Evolutionary conservation across 2,888 invertebrate species (phyloP), one percentile per base, ranked within the genome.

Genomic region (Eremobia ochroleuca): DNA sequence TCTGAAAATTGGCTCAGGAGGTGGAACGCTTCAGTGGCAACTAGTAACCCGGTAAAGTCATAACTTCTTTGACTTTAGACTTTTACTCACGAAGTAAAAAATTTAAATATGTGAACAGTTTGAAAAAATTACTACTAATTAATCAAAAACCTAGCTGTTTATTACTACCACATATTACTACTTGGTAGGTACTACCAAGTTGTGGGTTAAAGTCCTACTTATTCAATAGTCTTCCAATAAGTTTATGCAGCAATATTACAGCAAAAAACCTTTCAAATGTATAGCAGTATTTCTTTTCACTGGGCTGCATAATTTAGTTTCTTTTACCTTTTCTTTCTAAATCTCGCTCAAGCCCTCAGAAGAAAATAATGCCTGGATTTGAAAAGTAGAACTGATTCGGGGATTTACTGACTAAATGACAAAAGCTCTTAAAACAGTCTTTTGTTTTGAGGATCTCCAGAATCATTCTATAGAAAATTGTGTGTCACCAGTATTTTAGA

Each of bases 371-470:
- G 66, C 73, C 62, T 58, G 73, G 52, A 76, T 81, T 85, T 76
- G 62, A 65, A 86, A 77, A 69, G 75, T 85, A 78, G 78, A 85
- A 78, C 40, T 69, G 43, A 61, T 78, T 78, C 73, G 55, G 75
- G 49, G 72, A 83, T 83, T 85, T 83, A 64, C 75, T 40, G 70
- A 49, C 71, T 72, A 61, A 81, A 85, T 64, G 65, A 81, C 55
- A 72, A 81, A 75, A 76, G 71, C 81, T 81, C 76, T 85, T 73
- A 80, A 85, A n/a, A n/a, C n/a, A n/a, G 74, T 70, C 75, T 67
- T 70, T 74, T 61, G 85, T 74, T 82, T 85, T 52, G 43, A 69
- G 61, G 85, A 69, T 81, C 85, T 70, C 15, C 64, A 25, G 40
- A 71, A 58, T 58, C 15, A 11, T 21, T 46, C 11, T 31, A 49